Evolutionary conservation across 2,888 invertebrate genomes (phyloP), one percentile per base, ranked within the genome.

Genomic region (Petrophora chlorosata): DNA sequence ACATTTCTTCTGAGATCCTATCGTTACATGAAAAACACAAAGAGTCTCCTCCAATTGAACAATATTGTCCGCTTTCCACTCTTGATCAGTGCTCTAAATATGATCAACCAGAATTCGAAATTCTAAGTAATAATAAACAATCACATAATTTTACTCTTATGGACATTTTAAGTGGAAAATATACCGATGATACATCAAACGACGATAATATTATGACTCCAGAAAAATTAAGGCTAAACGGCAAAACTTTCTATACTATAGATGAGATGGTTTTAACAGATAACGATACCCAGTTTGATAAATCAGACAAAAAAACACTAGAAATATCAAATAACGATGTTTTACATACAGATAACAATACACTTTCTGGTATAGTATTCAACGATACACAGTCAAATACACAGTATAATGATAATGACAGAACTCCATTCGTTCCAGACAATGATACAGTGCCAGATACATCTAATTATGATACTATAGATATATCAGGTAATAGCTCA

Each of bases 121-220:
- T 22, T 25, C 3, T 14, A 16, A 23, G 15, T 14, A 38, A 42
- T 8, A 17, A 23, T 8, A 10, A 9, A 15, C 12, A 7, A 3
- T 5, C 7, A 14, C 12, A 7, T 5, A 17, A 10, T 17, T 2
- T 13, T 9, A 46, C 8, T 5, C 14, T 42, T 2, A 38, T 13
- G n/a, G 36, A 38, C 1, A 38, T 42, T n/a, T n/a, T 36, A 10
- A 48, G 36, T 19, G 48, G 32, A 17, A 42, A 10, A 19, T n/a
- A 9, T 8, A 12, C 3, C 7, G n/a, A 28, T 10, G 28, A 33
- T 19, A 3, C 19, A 15, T 5, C 8, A 33, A 8, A 5, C 2
- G 17, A 17, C 17, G 5, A 4, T 17, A 17, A 17, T 4, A 17
- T 17, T 17, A 17, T 17, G 17, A 17, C 5, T 17, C n/a, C 3